A percentile compares a stretch with the other conserved stretches of the same genome.
Evolutionary conservation across 2,888 invertebrate species (phyloP).

Genomic region (Oligia fasciuncula): DNA sequence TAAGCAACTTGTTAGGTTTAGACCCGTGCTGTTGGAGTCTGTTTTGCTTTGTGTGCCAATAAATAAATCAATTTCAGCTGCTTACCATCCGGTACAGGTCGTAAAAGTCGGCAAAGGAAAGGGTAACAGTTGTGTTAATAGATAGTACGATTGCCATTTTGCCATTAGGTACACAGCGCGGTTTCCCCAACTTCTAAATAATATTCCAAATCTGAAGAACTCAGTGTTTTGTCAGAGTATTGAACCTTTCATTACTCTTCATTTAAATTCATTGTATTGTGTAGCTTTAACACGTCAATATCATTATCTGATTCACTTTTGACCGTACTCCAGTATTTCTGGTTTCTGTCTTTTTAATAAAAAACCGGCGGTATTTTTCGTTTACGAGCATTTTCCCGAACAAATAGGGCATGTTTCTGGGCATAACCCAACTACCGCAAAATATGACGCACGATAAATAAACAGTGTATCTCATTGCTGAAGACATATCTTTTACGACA

Average conservation of each 20-base stretch:
- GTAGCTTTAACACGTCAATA: slow-evolving; percentile 5
- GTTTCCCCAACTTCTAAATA: slow-evolving; percentile 3
- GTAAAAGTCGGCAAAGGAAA: slow-evolving; percentile 29
- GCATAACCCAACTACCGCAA: slow-evolving; percentile 52
- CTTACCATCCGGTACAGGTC: slow-evolving; percentile 34
- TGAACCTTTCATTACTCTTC: not conserved
- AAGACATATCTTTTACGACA: slow-evolving; percentile 42
- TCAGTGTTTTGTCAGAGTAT: not conserved
- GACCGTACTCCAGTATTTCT: slow-evolving; percentile 12
- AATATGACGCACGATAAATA: slow-evolving; percentile 55
- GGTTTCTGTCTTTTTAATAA: slow-evolving; percentile 25
- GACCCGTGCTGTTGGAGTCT: not conserved
- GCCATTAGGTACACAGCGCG: slow-evolving; percentile 22
- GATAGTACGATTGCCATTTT: slow-evolving; percentile 39
- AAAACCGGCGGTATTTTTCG: slow-evolving; percentile 14
- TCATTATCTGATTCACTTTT: slow-evolving; percentile 22
- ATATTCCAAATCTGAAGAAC: slow-evolving; percentile 1
- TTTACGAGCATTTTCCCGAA: slow-evolving; percentile 32
- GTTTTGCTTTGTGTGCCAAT: slow-evolving; percentile 47
- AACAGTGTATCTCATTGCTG: slow-evolving; percentile 37
- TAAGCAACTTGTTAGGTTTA: slow-evolving; percentile 13
- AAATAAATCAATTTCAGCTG: slow-evolving; percentile 53
- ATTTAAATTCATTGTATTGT: not conserved
- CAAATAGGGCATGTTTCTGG: slow-evolving; percentile 42
- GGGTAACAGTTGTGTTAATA: slow-evolving; percentile 37